Evolutionary conservation across 2,797 vertebrate genomes (phyloP), one percentile per base, ranked within the genome.

Genomic region (Rachycentron canadum): DNA sequence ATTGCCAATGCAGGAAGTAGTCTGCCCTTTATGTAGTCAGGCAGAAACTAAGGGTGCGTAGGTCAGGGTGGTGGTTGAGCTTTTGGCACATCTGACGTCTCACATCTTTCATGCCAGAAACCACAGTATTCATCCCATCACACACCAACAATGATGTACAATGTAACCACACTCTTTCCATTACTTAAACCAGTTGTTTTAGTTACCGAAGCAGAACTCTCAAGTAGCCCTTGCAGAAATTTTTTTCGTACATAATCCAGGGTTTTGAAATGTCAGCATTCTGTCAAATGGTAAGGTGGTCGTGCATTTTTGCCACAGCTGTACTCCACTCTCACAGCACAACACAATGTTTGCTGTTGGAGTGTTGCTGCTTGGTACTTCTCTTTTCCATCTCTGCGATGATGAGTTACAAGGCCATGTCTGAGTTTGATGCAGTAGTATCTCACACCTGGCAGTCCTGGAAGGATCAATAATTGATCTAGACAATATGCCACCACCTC

Each of bases 381-480:
- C 43, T 73, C 52, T 72, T 45, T 73, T 52, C 47, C 70, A 21
- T 78, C 41, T 53, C 47, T 68, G 64, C 40, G 7, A 61, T 65
- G 76, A 78, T 86, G 66, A 88, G 59, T 83, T 89, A 83, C 80
- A 64, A 88, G 72, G 60, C 62, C 10, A 30, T 43, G 52, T 87
- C 79, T 83, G 73, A 84, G 70, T 76, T 53, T 60, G 83, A 79
- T 73, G 59, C 84, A 69, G 82, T 56, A 70, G 63, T 68, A 81
- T 76, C 76, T 90, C 83, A 83, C 73, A 74, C 79, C 69, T 88
- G 86, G 84, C 78, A 77, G 61, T 80, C 69, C 76, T 75, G 73
- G 78, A 67, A 49, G 69, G 77, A 87, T 90, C 83, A 87, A 86
- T 95, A 92, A 89, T 89, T 84, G 87, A 89, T 91, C 81, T 73